Conservation (phyloP, 2,888 invertebrate genomes). For the Ecliptopera silaceata region DNA sequence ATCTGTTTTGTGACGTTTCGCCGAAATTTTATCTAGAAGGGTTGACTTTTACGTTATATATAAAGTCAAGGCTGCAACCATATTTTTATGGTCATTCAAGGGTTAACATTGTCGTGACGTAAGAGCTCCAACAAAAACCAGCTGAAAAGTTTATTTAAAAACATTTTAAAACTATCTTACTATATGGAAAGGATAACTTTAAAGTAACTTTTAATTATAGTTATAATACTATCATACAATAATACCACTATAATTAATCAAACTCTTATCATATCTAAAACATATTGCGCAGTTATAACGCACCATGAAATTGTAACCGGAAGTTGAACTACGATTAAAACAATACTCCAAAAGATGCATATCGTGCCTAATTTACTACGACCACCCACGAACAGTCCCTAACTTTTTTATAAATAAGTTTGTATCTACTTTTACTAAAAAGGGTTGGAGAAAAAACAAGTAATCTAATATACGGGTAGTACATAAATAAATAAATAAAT, state of each 20-base stretch:
- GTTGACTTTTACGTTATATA: conserved; percentile 15
- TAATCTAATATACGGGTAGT: not conserved
- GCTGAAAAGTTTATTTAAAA: too few species aligned
- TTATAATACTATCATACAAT: too few species aligned
- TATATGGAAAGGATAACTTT: too few species aligned
- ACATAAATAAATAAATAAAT: too few species aligned
- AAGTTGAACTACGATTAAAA: conserved; percentile 35
- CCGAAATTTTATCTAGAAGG: conserved; percentile 16
- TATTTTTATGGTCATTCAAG: conserved; percentile 7
- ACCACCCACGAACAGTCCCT: conserved; percentile 35
- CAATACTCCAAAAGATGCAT: conserved; percentile 36
- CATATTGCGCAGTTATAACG: conserved; percentile 20
- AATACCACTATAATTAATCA: conserved; percentile 3
- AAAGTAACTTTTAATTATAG: too few species aligned
- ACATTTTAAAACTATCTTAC: too few species aligned
- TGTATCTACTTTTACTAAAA: conserved; percentile 6
- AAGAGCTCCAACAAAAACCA: too few species aligned
- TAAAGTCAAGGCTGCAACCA: conserved; percentile 13
- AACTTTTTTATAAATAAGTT: not conserved
- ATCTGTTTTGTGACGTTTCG: conserved; percentile 15
- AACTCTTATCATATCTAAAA: conserved; percentile 17
- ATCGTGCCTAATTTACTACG: conserved; percentile 31
- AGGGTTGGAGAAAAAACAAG: conserved; percentile 24
- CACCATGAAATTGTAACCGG: conserved; percentile 33
- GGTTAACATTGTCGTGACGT: too few species aligned